Base-by-base conservation (phyloP, 2,797 vertebrate genomes). In the Hypotaenidia philippensis region DNA sequence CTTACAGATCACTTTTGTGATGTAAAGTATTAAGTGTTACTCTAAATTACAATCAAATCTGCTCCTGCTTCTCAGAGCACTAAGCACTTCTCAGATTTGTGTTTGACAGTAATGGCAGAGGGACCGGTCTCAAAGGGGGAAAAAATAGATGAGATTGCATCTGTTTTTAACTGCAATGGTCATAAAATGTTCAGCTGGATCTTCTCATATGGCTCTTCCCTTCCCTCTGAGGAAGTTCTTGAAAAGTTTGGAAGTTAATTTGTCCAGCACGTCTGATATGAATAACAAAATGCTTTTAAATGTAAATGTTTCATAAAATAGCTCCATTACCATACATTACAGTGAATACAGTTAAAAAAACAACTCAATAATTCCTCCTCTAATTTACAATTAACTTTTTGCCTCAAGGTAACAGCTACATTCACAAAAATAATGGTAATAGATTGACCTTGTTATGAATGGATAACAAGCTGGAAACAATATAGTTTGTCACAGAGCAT, bases 391-490 rank as follows among this genome's bases (percentile, higher is more conserved):
- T 97, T 97, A 97, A 97, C 96, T 96, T 97, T 95, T 96, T 95
- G 97, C 97, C 96, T 97, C 95, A 96, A 97, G 97, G 97, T 97
- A 97, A 94, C 90, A 94, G 87, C 96, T 90, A 96, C 93, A 68
- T 96, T 97, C 96, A 95, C 97, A 97, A 97, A 97, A 96, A 97
- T 97, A 96, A 97, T 96, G 93, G 96, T 94, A 96, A 96, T 97
- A 97, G 96, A 95, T 95, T 97, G 97, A 97, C 97, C 97, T 96
- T 97, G 96, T 96, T 97, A 96, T 96, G 95, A 97, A 97, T 92
- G 97, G 94, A 97, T 97, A 97, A 97, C 97, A 97, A 96, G 96
- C 97, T 94, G 96, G 95, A 96, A 97, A 97, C 96, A 97, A 97
- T 96, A 97, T 72, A 95, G 94, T 97, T 97, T 97, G 97, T 97